These are phyloP conservation scores for Gymnoscelis rufifasciata DNA, from an alignment of 2,888 invertebrate species.

Conservation along the genomic window DNA sequence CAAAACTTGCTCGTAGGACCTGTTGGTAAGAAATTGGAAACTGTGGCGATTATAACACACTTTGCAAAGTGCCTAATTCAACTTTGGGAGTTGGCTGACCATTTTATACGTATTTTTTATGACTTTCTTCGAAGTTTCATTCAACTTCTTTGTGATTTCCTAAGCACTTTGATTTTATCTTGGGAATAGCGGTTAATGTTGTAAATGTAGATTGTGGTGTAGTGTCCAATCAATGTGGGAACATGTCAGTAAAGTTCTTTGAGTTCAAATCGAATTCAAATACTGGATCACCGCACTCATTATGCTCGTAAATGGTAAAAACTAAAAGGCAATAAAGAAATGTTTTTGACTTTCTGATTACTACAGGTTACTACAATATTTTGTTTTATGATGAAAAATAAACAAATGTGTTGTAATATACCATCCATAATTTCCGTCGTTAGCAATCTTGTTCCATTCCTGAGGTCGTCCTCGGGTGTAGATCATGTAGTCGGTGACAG, in stretches of 20 bases:
- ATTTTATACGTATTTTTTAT: conserved; percentile 12
- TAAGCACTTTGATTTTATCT: not conserved
- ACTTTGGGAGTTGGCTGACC: conserved; percentile 7
- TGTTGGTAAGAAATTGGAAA: conserved; percentile 34
- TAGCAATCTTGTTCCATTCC: conserved; percentile 85
- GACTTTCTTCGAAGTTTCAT: conserved; percentile 3
- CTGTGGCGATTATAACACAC: conserved; percentile 10
- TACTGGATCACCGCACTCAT: too few species aligned
- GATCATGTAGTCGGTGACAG: conserved; percentile 90
- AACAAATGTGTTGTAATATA: conserved; percentile 33
- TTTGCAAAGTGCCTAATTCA: conserved; percentile 8
- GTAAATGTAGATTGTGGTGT: too few species aligned
- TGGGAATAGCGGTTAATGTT: not conserved
- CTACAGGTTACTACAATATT: too few species aligned
- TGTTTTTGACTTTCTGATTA: too few species aligned
- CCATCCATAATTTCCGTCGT: conserved; percentile 86
- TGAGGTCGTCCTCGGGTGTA: conserved; percentile 87
- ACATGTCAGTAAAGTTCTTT: too few species aligned
- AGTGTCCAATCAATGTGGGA: too few species aligned
- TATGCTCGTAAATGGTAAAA: too few species aligned
- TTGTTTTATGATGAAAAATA: too few species aligned
- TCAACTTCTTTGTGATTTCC: conserved; percentile 3
- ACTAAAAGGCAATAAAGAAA: too few species aligned
- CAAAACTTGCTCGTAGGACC: conserved; percentile 82
- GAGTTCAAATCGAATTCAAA: not conserved